Conservation (phyloP, 2,888 invertebrate species). For the Notodonta ziczac region DNA sequence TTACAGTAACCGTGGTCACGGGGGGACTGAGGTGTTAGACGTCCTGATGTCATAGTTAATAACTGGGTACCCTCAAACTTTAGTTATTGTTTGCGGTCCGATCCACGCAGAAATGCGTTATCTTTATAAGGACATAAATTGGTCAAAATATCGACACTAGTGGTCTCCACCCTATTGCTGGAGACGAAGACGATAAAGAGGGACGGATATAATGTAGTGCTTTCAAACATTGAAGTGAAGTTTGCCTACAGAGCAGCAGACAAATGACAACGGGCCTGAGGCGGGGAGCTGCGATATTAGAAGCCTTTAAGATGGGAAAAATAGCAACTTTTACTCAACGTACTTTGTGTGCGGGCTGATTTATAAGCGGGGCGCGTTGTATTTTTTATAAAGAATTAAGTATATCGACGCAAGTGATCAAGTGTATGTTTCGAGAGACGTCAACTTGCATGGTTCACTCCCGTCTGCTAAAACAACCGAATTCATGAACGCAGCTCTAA, state of each 20-base stretch:
- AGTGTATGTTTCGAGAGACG: too few relatives aligned
- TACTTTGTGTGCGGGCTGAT: slow-evolving; percentile 50
- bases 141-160: slow-evolving; percentile 33
- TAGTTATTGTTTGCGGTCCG: too few relatives aligned
- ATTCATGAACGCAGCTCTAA: too few relatives aligned
- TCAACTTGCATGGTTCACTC: too few relatives aligned
- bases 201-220: slow-evolving; percentile 80
- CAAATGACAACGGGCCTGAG: slow-evolving; percentile 80
- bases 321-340: slow-evolving; percentile 79
- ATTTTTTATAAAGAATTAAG: neutral
- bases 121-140: neutral
- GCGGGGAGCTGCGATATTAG: slow-evolving; percentile 76
- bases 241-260: slow-evolving; percentile 77
- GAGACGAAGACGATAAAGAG: slow-evolving; percentile 70
- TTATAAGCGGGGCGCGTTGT: slow-evolving; percentile 20
- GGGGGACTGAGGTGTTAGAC: too few relatives aligned
- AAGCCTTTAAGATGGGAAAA: slow-evolving; percentile 82
- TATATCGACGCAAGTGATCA: too few relatives aligned
- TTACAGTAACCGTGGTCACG: too few relatives aligned
- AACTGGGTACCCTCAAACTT: too few relatives aligned
- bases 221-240: slow-evolving; percentile 80
- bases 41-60: too few relatives aligned
- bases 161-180: slow-evolving; percentile 27
- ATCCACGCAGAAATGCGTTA: too few relatives aligned
- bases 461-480: too few relatives aligned